Base-by-base conservation (phyloP, 2,888 invertebrate genomes). In the Eupithecia tripunctaria region DNA sequence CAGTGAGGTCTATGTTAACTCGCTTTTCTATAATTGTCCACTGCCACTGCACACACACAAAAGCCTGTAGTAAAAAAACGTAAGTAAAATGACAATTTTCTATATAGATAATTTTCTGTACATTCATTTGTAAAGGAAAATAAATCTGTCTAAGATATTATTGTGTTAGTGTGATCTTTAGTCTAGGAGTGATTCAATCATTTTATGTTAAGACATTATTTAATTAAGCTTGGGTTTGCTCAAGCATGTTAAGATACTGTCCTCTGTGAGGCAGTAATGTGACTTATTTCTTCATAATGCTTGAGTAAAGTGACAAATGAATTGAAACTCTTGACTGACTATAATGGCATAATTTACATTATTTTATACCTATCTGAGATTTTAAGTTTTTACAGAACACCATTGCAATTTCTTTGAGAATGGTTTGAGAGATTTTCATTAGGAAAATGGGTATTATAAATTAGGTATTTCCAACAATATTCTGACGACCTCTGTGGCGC, bases 321-420 rank as follows among this genome's bases (percentile, higher is more conserved):
- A 64, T 68, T 29, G 47, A 67, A 71, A 59, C 66, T 73, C 66
- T 69, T 76, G 67, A 67, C 68, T 72, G 69, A 63, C 32, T 70
- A 38, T 66, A 65, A 60, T 66, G 64, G 56, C 73, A 75, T 75
- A 66, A 73, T 68, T 67, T 67, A 71, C 29, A 71, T 56, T 66
- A 70, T n/a, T n/a, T n/a, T 68, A 62, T 70, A 51, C 47, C 47
- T 51, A 21, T 51, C 47, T 71, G 72, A 78, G 60, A 72, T 75
- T 74, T 68, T 65, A 65, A 67, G 66, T 70, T 67, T 71, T 29
- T 62, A 63, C 38, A 60, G 56, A 71, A 69, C 73, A 76, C 60
- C 67, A 67, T 75, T 76, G 70, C 63, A 64, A 70, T 66, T 25
- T 56, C 56, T 56, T 43, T 56, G 5, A 51, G 51, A 21, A 51